Base-by-base conservation (phyloP, 2,797 vertebrate species). In the Buceros bicornis region DNA sequence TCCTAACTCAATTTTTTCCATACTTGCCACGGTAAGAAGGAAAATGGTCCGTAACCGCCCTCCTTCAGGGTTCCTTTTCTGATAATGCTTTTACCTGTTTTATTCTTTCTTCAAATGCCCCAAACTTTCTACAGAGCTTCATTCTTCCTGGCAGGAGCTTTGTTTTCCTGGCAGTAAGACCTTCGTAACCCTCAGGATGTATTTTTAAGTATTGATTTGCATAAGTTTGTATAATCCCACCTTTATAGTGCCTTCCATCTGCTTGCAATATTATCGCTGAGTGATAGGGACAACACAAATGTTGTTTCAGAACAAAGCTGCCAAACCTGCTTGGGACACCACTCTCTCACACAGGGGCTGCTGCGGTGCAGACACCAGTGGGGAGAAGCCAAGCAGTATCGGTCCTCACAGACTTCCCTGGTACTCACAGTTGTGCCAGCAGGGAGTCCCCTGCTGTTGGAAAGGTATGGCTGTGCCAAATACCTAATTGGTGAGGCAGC, bases 301-400 rank as follows among this genome's bases (percentile, higher is more conserved):
- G 48, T 80, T 33, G 33, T 33, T 33, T 89, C 1, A 1, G 84
- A 85, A 40, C 37, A 47, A 71, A 91, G 82, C 64, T 90, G 48
- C 64, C 82, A 91, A 65, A 73, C 45, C 43, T 60, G n/a, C 45
- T 25, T 45, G 56, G 79, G 70, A 62, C 15, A 25, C 43, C 61
- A 4, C 21, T 70, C 26, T 72, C 47, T 89, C 40, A 48, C 33
- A 10, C 7, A 20, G 50, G 22, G 45, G 6, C 48, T 4, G 2
- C 42, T 89, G 54, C 1, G 1, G 22, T 58, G n/a, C 53, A 73
- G 10, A 33, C 31, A 35, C n/a, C 3, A 0, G 2, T 0, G 0
- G 51, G 42, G 51, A 56, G 47, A 85, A 62, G 15, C 6, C 33
- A 40, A 78, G 33, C 20, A 14, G 20, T 25, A 14, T 1, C 28